These are phyloP conservation scores for Teleogryllus oceanicus DNA, from an alignment of 2,888 invertebrate species.

Conservation along the genomic window DNA sequence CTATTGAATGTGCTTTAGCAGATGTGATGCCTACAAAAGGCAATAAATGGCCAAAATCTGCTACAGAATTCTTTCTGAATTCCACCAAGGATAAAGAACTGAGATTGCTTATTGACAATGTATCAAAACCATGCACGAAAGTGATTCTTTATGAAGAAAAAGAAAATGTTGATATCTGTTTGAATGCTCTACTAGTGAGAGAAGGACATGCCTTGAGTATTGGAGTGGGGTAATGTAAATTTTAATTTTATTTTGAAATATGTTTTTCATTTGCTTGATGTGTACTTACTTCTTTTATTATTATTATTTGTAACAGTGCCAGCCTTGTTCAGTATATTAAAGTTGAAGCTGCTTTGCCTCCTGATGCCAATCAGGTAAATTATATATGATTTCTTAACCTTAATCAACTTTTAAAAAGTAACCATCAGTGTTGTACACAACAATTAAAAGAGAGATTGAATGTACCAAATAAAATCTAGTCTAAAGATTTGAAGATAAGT, in stretches of 20 bases:
- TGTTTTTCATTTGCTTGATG: neutral
- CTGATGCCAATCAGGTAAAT: neutral
- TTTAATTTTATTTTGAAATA: neutral
- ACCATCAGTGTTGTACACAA: too few species aligned
- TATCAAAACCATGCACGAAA: conserved; percentile 41
- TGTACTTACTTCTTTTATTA: neutral
- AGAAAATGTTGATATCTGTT: conserved; percentile 47
- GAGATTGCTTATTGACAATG: conserved; percentile 27
- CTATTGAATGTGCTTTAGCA: conserved; percentile 47
- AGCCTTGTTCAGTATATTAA: neutral
- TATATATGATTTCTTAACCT: too few species aligned
- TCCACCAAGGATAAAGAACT: conserved; percentile 20
- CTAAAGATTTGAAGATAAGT: too few species aligned
- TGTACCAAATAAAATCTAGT: too few species aligned
- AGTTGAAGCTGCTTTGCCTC: neutral
- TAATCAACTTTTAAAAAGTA: too few species aligned
- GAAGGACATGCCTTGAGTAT: conserved; percentile 51
- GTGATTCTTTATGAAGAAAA: conserved; percentile 49
- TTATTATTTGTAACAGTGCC: neutral
- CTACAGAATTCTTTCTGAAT: conserved; percentile 39
- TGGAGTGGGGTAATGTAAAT: conserved; percentile 43
- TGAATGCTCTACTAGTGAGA: conserved; percentile 55
- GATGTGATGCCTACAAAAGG: conserved; percentile 50
- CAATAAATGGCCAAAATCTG: conserved; percentile 46
- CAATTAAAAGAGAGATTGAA: too few species aligned